Base-by-base conservation (phyloP, 2,888 invertebrate species). In the Mythimna ferrago region DNA sequence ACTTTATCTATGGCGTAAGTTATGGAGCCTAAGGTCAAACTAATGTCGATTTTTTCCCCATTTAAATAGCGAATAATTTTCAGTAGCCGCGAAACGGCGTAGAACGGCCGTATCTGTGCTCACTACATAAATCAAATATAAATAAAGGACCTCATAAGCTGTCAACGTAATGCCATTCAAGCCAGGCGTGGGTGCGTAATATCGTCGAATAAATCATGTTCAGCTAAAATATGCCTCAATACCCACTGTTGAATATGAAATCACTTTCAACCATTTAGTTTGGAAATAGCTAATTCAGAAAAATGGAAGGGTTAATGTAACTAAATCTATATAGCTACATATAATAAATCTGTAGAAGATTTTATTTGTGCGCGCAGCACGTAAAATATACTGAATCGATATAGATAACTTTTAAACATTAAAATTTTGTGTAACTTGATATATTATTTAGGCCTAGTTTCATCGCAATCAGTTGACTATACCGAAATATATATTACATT, bases 111-210 rank as follows among this genome's bases (percentile, higher is more conserved):
- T 94, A 94, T 94, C 94, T 94, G 89, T 92, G 90, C 91, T 91
- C 93, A 93, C 93, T 94, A 95, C 94, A 95, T 95, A 95, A 95
- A 95, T 95, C 95, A 95, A 90, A 92, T 90, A 91, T 93, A 95
- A 94, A 95, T 95, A 95, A 95, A 94, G 94, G 93, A 93, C 93
- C 95, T 95, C 94, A 94, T 95, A 95, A 94, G 93, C 93, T 95
- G 95, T 94, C 95, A 95, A 93, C 94, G 92, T 95, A 94, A 94
- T 94, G 92, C 95, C 92, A 95, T 95, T 95, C 93, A 94, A 93
- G 92, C 92, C 92, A 91, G 86, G 88, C 91, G 90, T 88, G 93
- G 94, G 94, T 93, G 92, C 94, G 95, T 95, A 95, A 95, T 95
- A 95, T 94, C 93, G 89, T 89, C 83, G 91, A 93, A 95, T 96